Conservation (phyloP, 2,797 vertebrate species). For the Pipistrellus kuhlii region DNA sequence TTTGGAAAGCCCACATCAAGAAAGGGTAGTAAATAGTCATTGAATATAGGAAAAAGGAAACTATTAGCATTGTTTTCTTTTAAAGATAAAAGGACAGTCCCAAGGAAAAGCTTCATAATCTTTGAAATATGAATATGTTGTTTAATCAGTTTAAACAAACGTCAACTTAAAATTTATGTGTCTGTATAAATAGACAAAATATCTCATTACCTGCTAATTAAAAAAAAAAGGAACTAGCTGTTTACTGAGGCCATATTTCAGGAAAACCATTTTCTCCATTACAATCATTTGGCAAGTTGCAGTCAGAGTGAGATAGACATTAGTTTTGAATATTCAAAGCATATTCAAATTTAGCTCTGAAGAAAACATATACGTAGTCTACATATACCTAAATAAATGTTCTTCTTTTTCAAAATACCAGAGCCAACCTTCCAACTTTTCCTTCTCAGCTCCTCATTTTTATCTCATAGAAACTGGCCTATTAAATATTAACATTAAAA, state of each 20-base stretch:
- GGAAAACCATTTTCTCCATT: constrained; percentile 60
- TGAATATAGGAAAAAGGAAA: constrained; percentile 92
- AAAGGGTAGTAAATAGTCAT: constrained; percentile 88
- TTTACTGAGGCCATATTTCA: constrained; percentile 53
- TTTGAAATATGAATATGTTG: constrained; percentile 89
- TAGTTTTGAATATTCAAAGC: constrained; percentile 64
- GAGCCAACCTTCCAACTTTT: constrained; percentile 68
- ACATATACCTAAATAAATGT: constrained; percentile 57
- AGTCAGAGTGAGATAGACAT: constrained; percentile 34
- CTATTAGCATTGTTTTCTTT: constrained; percentile 93
- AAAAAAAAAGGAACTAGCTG: constrained; percentile 63
- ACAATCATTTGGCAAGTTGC: constrained; percentile 10
- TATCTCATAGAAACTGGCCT: constrained; percentile 59
- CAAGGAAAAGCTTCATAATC: constrained; percentile 90
- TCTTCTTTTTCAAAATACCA: constrained; percentile 76
- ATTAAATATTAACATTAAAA: constrained; percentile 68
- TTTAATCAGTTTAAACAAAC: constrained; percentile 88
- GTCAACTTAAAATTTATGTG: constrained; percentile 84
- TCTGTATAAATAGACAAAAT: constrained; percentile 84
- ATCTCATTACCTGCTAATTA: constrained; percentile 81
- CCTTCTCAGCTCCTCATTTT: constrained; percentile 72
- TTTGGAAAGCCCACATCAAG: constrained; percentile 91
- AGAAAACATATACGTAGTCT: neutral
- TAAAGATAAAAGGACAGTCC: constrained; percentile 90
- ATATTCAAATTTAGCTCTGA: too few species aligned